Conservation (phyloP, 2,888 invertebrate species). For the Acronicta psi region DNA sequence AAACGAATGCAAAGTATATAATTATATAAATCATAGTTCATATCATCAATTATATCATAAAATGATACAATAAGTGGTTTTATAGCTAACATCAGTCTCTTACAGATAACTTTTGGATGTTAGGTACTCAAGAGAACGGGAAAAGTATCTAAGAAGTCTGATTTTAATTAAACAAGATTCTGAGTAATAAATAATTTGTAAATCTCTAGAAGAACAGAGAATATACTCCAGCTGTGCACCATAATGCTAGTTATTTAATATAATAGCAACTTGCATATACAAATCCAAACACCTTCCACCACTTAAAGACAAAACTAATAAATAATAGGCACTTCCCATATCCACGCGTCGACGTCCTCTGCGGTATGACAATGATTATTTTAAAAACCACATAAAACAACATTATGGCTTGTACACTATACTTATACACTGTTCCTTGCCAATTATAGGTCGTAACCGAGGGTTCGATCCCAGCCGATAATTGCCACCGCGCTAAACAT, state of each 20-base stretch:
- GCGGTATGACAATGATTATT: conserved; percentile 82
- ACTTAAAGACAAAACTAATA: conserved; percentile 4
- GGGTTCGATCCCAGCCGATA: conserved; percentile 82
- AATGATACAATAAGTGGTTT: too few relatives aligned
- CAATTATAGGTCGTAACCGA: conserved; percentile 85
- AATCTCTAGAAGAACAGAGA: too few relatives aligned
- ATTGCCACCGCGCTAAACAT: conserved; percentile 73
- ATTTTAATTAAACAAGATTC: too few relatives aligned
- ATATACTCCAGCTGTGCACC: too few relatives aligned
- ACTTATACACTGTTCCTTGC: conserved; percentile 81
- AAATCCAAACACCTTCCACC: conserved; percentile 12
- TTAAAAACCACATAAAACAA: conserved; percentile 83
- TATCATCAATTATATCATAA: too few relatives aligned
- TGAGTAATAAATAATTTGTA: too few relatives aligned
- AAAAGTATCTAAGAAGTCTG: too few relatives aligned
- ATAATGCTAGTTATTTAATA: not conserved
- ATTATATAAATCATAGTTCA: too few relatives aligned
- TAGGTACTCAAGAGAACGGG: too few relatives aligned
- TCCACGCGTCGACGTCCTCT: conserved; percentile 62
- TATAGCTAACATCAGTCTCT: too few relatives aligned
- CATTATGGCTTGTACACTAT: conserved; percentile 76
- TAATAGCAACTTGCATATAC: not conserved
- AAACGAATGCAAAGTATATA: too few relatives aligned
- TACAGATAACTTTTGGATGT: too few relatives aligned
- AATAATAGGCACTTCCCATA: conserved; percentile 26